Percentiles rank a stretch among this genome's conserved stretches.
Evolutionary conservation across 2,113 vertebrate species (phyloP).

Genomic region (Lamprotornis superbus): DNA sequence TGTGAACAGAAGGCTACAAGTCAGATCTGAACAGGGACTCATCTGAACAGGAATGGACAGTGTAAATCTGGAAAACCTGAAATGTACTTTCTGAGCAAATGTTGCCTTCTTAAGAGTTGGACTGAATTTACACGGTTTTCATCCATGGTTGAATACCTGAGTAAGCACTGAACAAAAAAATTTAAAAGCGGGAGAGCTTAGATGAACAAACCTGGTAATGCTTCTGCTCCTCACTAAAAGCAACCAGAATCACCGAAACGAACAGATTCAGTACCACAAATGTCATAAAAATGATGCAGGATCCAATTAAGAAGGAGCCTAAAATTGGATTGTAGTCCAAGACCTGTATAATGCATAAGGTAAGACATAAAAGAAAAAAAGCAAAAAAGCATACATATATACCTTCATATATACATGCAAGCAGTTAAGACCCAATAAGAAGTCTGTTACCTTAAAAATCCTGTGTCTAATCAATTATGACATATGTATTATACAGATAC

Average conservation of each 20-base stretch:
- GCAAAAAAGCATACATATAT: background rate
- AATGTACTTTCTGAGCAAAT: background rate
- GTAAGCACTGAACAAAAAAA: background rate
- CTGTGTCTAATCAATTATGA: background rate
- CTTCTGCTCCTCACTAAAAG: slow-evolving; percentile 91
- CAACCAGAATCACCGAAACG: slow-evolving; percentile 94
- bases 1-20: background rate
- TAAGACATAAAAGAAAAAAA: background rate
- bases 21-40: background rate
- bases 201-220: slow-evolving; percentile 82
- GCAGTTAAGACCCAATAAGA: background rate
- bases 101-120: background rate
- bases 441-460: background rate
- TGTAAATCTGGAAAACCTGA: background rate
- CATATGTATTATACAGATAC: background rate
- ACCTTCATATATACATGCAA: background rate
- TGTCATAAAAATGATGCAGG: slow-evolving; percentile 95
- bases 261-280: slow-evolving; percentile 96
- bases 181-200: background rate
- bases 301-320: slow-evolving; percentile 90
- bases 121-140: background rate
- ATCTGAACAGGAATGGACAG: background rate
- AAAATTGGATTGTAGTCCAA: slow-evolving; percentile 88
- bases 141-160: background rate
- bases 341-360: slow-evolving; percentile 73